Percentiles rank a stretch among this genome's conserved stretches.
Evolutionary conservation across 2,113 vertebrate genomes (phyloP).

Genomic region (Vombatus ursinus): DNA sequence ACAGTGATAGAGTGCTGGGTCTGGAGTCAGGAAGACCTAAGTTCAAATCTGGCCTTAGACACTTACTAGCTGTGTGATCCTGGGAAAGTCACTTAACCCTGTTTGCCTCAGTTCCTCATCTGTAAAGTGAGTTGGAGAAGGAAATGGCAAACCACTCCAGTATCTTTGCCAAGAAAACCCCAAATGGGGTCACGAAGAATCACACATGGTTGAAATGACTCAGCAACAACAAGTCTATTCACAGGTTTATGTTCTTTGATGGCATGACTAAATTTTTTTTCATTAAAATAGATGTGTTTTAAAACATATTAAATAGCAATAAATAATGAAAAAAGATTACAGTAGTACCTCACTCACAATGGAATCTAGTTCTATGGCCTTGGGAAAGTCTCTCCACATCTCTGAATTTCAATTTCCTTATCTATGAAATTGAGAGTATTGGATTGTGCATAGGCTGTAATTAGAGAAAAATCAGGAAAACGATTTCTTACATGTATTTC

Average conservation of each 20-base stretch:
- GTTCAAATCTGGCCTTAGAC: neutral
- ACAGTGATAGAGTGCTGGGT: neutral
- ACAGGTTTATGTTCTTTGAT: neutral
- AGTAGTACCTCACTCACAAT: neutral
- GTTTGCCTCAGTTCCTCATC: too few species aligned
- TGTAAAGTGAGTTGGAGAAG: too few species aligned
- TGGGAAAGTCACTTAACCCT: too few species aligned
- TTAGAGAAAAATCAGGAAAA: neutral
- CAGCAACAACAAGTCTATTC: neutral
- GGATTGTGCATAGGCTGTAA: neutral
- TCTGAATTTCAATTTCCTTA: neutral
- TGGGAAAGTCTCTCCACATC: neutral
- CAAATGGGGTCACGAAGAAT: too few species aligned
- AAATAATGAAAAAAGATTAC: neutral
- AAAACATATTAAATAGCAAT: neutral
- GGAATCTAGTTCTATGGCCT: neutral
- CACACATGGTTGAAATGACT: neutral
- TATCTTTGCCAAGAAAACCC: too few species aligned
- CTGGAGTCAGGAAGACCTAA: neutral
- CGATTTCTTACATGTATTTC: neutral
- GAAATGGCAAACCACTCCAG: too few species aligned
- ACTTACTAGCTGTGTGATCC: too few species aligned
- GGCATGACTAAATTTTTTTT: neutral
- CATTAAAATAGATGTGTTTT: constrained; percentile 10
- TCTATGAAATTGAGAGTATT: neutral